Conservation (phyloP, 2,113 vertebrate species). For the Antechinus stuartii region DNA sequence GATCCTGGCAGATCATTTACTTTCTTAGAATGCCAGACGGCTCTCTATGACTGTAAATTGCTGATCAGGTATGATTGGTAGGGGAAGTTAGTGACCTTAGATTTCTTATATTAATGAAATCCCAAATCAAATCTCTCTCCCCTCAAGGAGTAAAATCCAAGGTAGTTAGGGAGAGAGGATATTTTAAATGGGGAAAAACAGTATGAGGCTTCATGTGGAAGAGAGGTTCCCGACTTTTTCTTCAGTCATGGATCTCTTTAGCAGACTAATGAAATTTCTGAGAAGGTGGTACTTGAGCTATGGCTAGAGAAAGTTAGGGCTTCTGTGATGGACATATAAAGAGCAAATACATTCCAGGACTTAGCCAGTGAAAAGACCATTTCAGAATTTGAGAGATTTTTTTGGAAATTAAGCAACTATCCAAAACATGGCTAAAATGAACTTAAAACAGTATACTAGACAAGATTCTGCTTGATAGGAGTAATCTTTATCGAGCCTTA, state of each 20-base stretch:
- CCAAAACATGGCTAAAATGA: neutral
- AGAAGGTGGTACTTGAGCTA: neutral
- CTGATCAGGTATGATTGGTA: neutral
- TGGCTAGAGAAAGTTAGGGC: neutral
- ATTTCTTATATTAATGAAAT: neutral
- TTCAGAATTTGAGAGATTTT: neutral
- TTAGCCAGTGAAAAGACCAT: neutral
- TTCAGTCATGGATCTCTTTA: neutral
- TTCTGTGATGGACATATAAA: neutral
- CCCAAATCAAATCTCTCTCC: neutral
- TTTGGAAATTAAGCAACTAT: neutral
- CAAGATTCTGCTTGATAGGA: neutral
- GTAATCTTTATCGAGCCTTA: neutral
- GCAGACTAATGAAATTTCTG: neutral
- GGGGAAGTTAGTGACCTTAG: neutral
- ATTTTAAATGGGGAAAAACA: neutral
- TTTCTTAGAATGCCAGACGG: neutral
- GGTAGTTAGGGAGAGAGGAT: neutral
- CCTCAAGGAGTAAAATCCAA: neutral
- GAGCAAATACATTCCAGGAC: neutral
- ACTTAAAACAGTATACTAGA: neutral
- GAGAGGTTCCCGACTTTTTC: neutral
- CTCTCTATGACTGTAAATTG: neutral
- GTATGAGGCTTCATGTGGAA: neutral
- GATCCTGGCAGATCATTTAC: neutral